These are phyloP conservation scores for Formica aserva DNA, from an alignment of 2,888 invertebrate species.

Conservation along the genomic window DNA sequence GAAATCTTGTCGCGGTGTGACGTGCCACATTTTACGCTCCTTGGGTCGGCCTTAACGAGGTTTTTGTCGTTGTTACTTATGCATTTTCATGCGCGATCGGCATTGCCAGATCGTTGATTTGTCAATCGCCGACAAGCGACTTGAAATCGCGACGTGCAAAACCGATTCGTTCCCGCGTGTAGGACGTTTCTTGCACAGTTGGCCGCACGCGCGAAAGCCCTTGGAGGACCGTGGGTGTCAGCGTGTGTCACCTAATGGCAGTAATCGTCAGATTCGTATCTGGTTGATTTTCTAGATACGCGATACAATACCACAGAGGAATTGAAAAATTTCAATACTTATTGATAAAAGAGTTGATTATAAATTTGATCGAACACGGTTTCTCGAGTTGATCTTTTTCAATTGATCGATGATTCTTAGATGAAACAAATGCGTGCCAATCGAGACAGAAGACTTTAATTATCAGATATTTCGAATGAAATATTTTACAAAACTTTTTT, in stretches of 20 bases:
- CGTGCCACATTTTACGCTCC: conserved; percentile 66
- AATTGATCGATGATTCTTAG: not conserved
- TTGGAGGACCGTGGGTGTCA: conserved; percentile 19
- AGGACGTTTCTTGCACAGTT: conserved; percentile 52
- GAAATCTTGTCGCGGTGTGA: conserved; percentile 52
- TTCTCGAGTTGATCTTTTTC: not conserved
- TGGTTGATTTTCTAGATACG: not conserved
- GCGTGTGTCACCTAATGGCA: conserved; percentile 6
- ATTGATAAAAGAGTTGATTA: not conserved
- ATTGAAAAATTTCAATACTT: not conserved
- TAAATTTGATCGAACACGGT: not conserved
- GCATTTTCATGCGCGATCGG: conserved; percentile 46
- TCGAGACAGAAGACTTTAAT: conserved; percentile 3
- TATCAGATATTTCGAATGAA: not conserved
- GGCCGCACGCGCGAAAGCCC: conserved; percentile 11
- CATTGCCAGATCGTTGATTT: conserved; percentile 45
- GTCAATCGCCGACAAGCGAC: conserved; percentile 38
- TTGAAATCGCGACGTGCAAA: conserved; percentile 25
- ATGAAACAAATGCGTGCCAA: not conserved
- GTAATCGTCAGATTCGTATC: not conserved
- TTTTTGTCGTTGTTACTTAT: conserved; percentile 31
- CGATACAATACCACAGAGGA: not conserved
- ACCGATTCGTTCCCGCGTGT: conserved; percentile 30
- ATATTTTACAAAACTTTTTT: not conserved
- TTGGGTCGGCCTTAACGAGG: conserved; percentile 55